Percentiles rank a stretch among this genome's conserved stretches.
Conservation (phyloP, 2,888 invertebrate genomes). For the Exephanes ischioxanthus region DNA sequence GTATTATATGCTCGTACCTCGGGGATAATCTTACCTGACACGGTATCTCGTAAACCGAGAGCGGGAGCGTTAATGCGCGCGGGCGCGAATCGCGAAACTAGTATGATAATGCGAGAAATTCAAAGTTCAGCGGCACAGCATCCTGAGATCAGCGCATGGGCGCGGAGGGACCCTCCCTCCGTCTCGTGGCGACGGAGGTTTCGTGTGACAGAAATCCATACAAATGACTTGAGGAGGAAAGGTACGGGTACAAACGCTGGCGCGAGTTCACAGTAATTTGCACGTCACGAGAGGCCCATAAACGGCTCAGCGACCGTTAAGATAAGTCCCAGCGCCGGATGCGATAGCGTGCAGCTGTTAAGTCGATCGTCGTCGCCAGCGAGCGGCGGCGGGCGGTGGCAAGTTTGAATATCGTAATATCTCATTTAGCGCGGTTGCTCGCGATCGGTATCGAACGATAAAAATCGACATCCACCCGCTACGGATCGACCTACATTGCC, state of each 20-base stretch:
- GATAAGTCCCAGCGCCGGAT: constrained; percentile 65
- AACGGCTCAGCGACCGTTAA: constrained; percentile 64
- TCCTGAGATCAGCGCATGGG: constrained; percentile 35
- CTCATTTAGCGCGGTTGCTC: constrained; percentile 55
- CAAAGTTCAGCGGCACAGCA: constrained; percentile 38
- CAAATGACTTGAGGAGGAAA: constrained; percentile 48
- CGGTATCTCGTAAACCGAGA: constrained; percentile 64
- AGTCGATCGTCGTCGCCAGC: constrained; percentile 44
- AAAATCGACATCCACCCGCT: constrained; percentile 64
- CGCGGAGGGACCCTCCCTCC: neutral
- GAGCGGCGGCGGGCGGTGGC: neutral
- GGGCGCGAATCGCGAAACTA: constrained; percentile 57
- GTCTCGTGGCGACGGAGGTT: constrained; percentile 24
- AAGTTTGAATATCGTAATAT: constrained; percentile 61
- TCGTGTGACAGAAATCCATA: constrained; percentile 65
- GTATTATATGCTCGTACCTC: constrained; percentile 10
- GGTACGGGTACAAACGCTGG: neutral
- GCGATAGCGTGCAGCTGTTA: constrained; percentile 66
- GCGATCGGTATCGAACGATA: constrained; percentile 27
- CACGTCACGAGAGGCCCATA: constrained; percentile 67
- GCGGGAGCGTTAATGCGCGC: constrained; percentile 60
- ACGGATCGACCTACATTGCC: constrained; percentile 56
- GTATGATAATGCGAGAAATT: constrained; percentile 59
- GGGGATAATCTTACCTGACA: constrained; percentile 62
- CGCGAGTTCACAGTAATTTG: constrained; percentile 59